Evolutionary conservation across 1,140 invertebrate genomes (phyloP), one percentile per base, ranked within the genome.

Genomic region (Venustaconcha ellipsiformis): DNA sequence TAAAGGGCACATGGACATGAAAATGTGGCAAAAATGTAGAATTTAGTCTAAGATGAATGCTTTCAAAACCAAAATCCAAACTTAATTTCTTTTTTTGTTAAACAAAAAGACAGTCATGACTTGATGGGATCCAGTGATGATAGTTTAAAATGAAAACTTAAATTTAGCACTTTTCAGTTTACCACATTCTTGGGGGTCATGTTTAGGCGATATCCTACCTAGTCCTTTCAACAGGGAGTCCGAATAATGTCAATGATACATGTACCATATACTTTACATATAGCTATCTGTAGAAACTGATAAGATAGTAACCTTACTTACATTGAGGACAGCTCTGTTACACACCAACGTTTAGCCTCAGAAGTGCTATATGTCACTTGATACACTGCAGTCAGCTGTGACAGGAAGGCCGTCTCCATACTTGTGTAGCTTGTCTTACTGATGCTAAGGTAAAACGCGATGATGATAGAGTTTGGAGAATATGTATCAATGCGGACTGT

Each of bases 401-500:
- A 58, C 14, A 84, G 62, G 59, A 84, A 83, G 11, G 69, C 70
- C n/a, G 56, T 57, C 58, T 78, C 74, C 57, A 57, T 55, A 11
- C 66, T 64, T 48, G 78, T 56, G 60, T 79, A 82, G 20, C 68
- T 70, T 3, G 74, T 23, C 59, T 69, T 76, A 57, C 73, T 82
- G 59, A 84, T 82, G 20, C 68, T 67, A 66, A 86, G 67, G 60
- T 78, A 78, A 70, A 80, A 83, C 14, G 71, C 70, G 5, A 85
- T 67, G 11, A 82, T 74, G 18, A 78, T 71, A 18, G 70, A 26
- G 17, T 77, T 68, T 17, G 83, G 84, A 1, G 74, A 66, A 69
- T 81, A 81, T 11, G 78, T 79, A 55, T 85, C 84, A 8, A 84
- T 75, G 67, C 83, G 59, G 20, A 84, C 48, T 17, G 78, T 78